Conservation (phyloP, 2,113 vertebrate species). For the Axis porcinus region DNA sequence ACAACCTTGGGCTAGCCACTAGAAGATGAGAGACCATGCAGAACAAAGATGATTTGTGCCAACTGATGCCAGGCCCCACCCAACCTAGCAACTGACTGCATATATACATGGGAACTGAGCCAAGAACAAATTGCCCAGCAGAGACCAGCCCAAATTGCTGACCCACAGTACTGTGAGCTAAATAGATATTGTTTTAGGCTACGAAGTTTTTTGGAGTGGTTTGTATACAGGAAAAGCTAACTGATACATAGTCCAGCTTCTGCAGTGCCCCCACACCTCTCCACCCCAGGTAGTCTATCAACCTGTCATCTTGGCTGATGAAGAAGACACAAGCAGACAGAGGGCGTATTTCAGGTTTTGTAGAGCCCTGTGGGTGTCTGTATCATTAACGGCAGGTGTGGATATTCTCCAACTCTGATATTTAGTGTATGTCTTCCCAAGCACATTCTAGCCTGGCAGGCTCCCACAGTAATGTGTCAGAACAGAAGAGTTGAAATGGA, state of each 20-base stretch:
- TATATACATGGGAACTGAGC: not conserved
- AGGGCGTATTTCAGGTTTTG: not conserved
- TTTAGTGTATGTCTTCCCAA: conserved; percentile 14
- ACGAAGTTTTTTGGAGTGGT: not conserved
- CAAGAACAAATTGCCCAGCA: not conserved
- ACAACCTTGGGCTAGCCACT: not conserved
- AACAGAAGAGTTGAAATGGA: not conserved
- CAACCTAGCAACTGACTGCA: not conserved
- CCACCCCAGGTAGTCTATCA: not conserved
- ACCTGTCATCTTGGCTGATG: not conserved
- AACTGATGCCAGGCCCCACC: not conserved
- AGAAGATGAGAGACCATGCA: not conserved
- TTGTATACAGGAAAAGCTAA: conserved; percentile 23
- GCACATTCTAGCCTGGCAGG: not conserved
- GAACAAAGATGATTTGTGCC: not conserved
- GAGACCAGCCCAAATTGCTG: not conserved
- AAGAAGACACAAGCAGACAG: not conserved
- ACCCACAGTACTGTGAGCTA: not conserved
- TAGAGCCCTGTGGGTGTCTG: not conserved
- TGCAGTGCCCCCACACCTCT: not conserved
- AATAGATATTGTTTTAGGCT: not conserved
- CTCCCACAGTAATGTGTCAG: not conserved
- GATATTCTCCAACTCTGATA: not conserved
- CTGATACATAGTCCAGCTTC: not conserved
- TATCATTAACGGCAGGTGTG: not conserved